Evolutionary conservation across 2,113 vertebrate species (phyloP), one percentile per base, ranked within the genome.

Genomic region (Sinocyclocheilus anshuiensis): DNA sequence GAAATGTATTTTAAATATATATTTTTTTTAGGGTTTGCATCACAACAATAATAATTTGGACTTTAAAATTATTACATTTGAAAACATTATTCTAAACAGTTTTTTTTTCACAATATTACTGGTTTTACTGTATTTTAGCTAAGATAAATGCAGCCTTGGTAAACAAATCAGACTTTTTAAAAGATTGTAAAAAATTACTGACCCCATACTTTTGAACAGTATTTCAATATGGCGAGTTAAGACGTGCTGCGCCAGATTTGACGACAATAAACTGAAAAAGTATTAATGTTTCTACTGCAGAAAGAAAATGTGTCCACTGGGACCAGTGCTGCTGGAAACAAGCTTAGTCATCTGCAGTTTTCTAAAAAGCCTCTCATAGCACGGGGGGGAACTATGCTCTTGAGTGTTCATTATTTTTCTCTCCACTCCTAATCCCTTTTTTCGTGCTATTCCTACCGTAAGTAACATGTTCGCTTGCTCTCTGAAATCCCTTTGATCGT

Each of bases 311-410:
- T 39, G 22, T 42, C 85, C 45, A 12, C 59, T 63, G 85, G 86
- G 88, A 89, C 65, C 79, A 61, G 22, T 42, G 29, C 86, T 81
- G 59, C 26, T 53, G 59, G 63, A 78, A 83, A 36, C 69, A 22
- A 74, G 78, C 78, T 74, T 78, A 89, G 83, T 79, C 86, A 74
- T 89, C 53, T 24, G n/a, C 24, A 57, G 77, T 29, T 39, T 83
- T 65, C 85, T 67, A 39, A 86, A 82, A 86, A 86, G 36, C 76
- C 33, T 78, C 75, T 45, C 33, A 63, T 79, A 55, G 55, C 59
- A 55, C 57, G 48, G 39, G 39, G 29, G 77, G 69, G 13, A 33
- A 72, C 33, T 55, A 65, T 55, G 74, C 79, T 65, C 83, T 48
- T 29, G 86, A 57, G 86, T 83, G 72, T 83, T 86, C 26, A 71